These are phyloP conservation scores for Micrastur ruficollis DNA, from an alignment of 2,797 vertebrate genomes.

Conservation along the genomic window DNA sequence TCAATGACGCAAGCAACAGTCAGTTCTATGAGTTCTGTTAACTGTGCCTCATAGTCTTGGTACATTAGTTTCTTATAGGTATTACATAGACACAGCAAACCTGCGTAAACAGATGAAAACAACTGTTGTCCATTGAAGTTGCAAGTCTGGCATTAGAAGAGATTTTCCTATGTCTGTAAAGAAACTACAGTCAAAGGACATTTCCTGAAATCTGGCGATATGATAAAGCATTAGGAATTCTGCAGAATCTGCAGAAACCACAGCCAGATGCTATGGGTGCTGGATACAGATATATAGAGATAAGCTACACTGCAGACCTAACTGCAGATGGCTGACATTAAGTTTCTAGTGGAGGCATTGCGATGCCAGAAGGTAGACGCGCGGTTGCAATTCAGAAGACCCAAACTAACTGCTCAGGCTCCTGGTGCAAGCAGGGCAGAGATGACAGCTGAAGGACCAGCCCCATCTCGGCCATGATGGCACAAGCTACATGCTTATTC, in stretches of 20 bases:
- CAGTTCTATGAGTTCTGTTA: neutral
- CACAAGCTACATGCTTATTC: neutral
- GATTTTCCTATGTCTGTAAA: neutral
- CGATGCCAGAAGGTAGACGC: neutral
- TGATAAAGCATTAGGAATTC: neutral
- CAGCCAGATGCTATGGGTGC: neutral
- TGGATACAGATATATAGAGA: neutral
- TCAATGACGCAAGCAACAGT: neutral
- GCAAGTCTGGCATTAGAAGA: neutral
- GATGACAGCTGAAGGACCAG: neutral
- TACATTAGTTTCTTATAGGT: neutral
- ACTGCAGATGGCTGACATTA: neutral
- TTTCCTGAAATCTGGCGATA: neutral
- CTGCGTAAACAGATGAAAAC: neutral
- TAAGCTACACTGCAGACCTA: neutral
- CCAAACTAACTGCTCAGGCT: neutral
- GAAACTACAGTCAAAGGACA: neutral
- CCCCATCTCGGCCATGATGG: neutral
- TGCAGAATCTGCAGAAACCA: neutral
- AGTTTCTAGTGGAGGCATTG: neutral
- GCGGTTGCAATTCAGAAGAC: neutral
- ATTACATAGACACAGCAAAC: neutral
- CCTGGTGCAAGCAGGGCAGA: rapidly evolving
- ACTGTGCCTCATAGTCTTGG: neutral
- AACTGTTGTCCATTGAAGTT: neutral